phyloP scores from a whole-genome alignment of 2,888 invertebrate genomes.

The Neuroscelio doddi region DNA sequence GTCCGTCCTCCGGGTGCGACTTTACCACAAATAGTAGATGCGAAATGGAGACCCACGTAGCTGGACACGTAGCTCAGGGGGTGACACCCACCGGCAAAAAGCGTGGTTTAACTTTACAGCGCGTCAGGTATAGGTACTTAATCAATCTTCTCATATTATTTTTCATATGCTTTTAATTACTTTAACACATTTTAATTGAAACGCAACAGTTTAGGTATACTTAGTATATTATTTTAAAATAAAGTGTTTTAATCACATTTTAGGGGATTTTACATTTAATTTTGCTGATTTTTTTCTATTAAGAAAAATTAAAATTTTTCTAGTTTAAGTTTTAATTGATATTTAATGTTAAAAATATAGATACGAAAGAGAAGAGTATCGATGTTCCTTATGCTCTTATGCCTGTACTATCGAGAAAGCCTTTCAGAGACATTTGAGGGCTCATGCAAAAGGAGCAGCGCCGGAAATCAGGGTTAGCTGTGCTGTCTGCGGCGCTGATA shows the following conservation, averaged over 20 bases:
- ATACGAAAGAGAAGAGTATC: slow-evolving; percentile 75
- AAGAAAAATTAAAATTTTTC: too few species aligned
- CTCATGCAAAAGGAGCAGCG: slow-evolving; percentile 71
- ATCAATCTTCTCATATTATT: slow-evolving; percentile 11
- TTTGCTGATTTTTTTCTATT: too few species aligned
- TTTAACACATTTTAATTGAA: too few species aligned
- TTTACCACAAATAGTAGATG: slow-evolving; percentile 70
- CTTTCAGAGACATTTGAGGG: slow-evolving; percentile 73
- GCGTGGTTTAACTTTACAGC: slow-evolving; percentile 70
- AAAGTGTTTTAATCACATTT: too few species aligned
- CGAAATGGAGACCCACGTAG: slow-evolving; percentile 72
- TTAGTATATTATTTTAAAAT: too few species aligned
- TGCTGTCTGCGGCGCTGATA: slow-evolving; percentile 75
- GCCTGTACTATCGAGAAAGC: slow-evolving; percentile 76
- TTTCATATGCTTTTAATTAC: too few species aligned
- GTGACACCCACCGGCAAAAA: slow-evolving; percentile 72
- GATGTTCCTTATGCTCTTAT: slow-evolving; percentile 74
- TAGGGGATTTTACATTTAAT: too few species aligned
- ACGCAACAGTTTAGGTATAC: too few species aligned
- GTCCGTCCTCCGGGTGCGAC: slow-evolving; percentile 65
- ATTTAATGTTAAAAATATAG: slow-evolving; percentile 54
- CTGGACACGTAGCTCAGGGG: slow-evolving; percentile 71
- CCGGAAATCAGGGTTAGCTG: slow-evolving; percentile 73
- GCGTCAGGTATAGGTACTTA: slow-evolving; percentile 72
- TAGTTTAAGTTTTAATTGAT: not conserved